Percentiles rank a stretch among this genome's conserved stretches.
phyloP scores from a whole-genome alignment of 2,888 invertebrate genomes.

The Ametastegia equiseti region DNA sequence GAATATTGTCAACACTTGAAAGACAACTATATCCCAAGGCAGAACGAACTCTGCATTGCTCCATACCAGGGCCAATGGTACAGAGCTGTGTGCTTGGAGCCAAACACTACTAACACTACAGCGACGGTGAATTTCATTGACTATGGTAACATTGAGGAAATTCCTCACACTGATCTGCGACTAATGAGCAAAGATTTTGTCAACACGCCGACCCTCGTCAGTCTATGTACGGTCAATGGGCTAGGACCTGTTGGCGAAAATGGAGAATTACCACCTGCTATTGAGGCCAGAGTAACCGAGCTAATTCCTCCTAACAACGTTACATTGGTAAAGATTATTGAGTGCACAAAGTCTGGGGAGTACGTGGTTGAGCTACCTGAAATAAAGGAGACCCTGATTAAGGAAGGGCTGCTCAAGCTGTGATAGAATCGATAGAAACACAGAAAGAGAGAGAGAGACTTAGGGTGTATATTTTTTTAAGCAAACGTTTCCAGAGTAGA shows the following conservation, averaged over 20 bases:
- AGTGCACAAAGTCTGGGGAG: constrained; percentile 34
- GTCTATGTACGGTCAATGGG: constrained; percentile 58
- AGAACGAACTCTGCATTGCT: constrained; percentile 70
- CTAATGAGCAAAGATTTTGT: constrained; percentile 70
- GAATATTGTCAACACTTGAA: constrained; percentile 62
- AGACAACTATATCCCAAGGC: constrained; percentile 68
- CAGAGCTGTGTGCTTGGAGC: constrained; percentile 64
- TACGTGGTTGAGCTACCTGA: constrained; percentile 63
- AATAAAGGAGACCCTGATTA: constrained; percentile 54
- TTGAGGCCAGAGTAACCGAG: constrained; percentile 52
- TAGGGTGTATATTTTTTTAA: neutral
- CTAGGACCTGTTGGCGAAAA: constrained; percentile 44
- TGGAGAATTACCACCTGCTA: constrained; percentile 49
- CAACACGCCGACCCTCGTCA: constrained; percentile 58
- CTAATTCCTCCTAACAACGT: constrained; percentile 28
- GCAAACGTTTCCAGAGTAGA: neutral
- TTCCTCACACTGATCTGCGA: constrained; percentile 67
- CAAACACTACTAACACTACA: constrained; percentile 53
- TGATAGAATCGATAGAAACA: neutral
- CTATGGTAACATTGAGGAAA: constrained; percentile 66
- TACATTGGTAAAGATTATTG: constrained; percentile 57
- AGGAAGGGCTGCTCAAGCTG: constrained; percentile 55
- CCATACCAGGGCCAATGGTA: constrained; percentile 66
- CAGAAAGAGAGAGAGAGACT: neutral
- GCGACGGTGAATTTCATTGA: constrained; percentile 68